These are phyloP conservation scores for Dissostichus mawsoni DNA, from an alignment of 2,113 vertebrate species.

Conservation along the genomic window DNA sequence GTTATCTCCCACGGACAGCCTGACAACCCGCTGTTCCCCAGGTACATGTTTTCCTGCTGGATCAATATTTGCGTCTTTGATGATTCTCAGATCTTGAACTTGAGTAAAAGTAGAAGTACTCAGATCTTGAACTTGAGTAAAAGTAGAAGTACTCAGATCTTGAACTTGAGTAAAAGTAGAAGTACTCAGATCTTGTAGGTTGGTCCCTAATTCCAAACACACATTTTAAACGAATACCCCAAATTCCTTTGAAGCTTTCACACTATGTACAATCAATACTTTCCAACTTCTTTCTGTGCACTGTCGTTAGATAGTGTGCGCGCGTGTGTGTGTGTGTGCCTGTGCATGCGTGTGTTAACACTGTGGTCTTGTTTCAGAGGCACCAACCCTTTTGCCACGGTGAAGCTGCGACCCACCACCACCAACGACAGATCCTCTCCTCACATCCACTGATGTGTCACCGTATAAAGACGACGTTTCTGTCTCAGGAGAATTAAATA, in stretches of 20 bases:
- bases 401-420: conserved; percentile 91
- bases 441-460: conserved; percentile 77
- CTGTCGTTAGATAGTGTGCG: conserved; percentile 3
- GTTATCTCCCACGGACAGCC: no score
- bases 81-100: no score
- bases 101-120: no score
- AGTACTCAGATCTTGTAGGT: no score
- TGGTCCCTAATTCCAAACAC: neutral
- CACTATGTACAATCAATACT: neutral
- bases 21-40: no score
- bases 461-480: conserved; percentile 9
- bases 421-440: conserved; percentile 93
- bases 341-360: conserved; percentile 47
- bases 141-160: no score
- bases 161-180: no score
- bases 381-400: conserved; percentile 93
- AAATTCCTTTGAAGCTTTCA: neutral
- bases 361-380: conserved; percentile 80
- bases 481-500: conserved; percentile 19
- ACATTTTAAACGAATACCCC: neutral
- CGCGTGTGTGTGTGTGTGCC: neutral
- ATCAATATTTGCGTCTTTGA: no score
- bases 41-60: no score
- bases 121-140: no score
- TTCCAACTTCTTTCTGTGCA: neutral